These are phyloP conservation scores for Ptychochromis oligacanthus DNA, from an alignment of 2,113 vertebrate genomes.

Conservation along the genomic window DNA sequence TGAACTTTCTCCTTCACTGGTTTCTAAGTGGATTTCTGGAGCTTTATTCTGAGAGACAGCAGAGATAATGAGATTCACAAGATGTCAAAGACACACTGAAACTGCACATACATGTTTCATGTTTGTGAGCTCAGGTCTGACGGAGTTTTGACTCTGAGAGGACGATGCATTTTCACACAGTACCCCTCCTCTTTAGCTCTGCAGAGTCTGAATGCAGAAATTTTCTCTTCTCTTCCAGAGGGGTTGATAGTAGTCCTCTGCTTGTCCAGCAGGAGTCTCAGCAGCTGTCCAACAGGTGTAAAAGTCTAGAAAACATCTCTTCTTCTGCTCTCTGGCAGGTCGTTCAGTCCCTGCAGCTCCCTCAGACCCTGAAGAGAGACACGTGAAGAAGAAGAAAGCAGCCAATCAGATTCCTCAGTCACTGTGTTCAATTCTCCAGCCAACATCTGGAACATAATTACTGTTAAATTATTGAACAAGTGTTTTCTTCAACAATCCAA, in stretches of 20 bases:
- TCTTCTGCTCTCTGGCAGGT: conserved; percentile 66
- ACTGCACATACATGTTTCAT: not conserved
- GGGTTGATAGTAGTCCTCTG: not conserved
- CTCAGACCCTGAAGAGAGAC: conserved; percentile 81
- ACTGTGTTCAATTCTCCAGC: fast-evolving
- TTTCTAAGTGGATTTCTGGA: not conserved
- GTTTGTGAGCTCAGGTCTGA: not conserved
- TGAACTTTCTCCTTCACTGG: not conserved
- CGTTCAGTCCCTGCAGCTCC: conserved; percentile 85
- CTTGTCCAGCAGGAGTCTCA: not conserved
- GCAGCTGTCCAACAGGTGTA: not conserved
- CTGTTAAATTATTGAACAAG: too few species aligned
- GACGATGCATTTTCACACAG: not conserved
- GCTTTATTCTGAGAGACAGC: too few species aligned
- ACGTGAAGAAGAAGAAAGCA: not conserved
- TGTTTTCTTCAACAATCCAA: too few species aligned
- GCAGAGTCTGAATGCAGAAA: not conserved
- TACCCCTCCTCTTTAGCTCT: not conserved
- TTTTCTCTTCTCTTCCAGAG: not conserved
- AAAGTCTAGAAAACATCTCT: conserved; percentile 63
- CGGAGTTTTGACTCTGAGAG: not conserved
- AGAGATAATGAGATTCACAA: not conserved
- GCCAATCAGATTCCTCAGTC: conserved; percentile 1
- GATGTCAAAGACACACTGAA: not conserved
- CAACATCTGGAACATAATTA: not conserved